A percentile compares a stretch with the other conserved stretches of the same genome.
phyloP scores from a whole-genome alignment of 2,888 invertebrate species.

The Platycheirus albimanus region DNA sequence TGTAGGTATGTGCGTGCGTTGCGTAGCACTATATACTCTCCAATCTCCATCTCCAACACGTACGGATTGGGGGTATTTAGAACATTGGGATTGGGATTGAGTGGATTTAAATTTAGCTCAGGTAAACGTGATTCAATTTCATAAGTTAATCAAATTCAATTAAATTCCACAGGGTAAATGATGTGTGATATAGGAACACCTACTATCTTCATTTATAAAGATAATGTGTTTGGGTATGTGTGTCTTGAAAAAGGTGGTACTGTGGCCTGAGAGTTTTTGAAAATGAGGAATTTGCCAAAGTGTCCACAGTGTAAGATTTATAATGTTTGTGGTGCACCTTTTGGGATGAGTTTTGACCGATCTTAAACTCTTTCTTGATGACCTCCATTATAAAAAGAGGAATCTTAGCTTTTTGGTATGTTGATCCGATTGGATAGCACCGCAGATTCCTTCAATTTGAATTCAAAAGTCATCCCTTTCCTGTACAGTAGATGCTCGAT shows the following conservation, averaged over 20 bases:
- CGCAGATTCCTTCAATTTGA: no score
- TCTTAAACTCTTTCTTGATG: no score
- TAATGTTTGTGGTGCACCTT: not conserved
- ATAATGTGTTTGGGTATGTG: no score
- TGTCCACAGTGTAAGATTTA: not conserved
- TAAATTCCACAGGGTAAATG: constrained; percentile 68
- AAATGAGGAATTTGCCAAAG: not conserved
- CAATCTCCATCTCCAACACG: constrained; percentile 54
- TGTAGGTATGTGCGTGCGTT: not conserved
- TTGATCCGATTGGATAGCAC: no score
- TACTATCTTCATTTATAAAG: not conserved
- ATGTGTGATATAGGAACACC: constrained; percentile 47
- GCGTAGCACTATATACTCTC: no score
- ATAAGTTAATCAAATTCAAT: constrained; percentile 74
- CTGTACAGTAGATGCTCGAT: no score
- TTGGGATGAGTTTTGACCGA: no score
- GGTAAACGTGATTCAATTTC: constrained; percentile 72
- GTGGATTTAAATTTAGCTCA: constrained; percentile 68
- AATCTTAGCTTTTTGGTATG: no score
- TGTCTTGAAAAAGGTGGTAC: not conserved
- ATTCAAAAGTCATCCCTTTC: no score
- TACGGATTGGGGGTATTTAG: constrained; percentile 28
- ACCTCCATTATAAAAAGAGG: no score
- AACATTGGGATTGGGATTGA: constrained; percentile 62
- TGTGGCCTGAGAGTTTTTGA: not conserved